phyloP scores from a whole-genome alignment of 1,140 invertebrate genomes.

The Chrysomallon squamiferum region DNA sequence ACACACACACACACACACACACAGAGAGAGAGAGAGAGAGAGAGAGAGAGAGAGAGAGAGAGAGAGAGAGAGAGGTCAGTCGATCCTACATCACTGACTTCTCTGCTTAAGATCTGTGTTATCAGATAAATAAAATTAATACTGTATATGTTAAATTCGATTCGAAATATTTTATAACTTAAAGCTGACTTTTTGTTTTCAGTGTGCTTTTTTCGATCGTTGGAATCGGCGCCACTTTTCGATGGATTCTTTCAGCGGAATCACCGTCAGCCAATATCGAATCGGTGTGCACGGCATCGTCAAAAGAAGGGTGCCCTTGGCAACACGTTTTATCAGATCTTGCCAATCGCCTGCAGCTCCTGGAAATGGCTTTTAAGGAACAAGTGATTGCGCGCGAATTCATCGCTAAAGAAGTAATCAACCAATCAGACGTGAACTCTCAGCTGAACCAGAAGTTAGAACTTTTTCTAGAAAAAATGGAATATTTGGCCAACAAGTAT shows the following conservation, averaged over 20 bases:
- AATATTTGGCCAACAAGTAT: conserved; percentile 20
- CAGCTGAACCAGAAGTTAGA: conserved; percentile 27
- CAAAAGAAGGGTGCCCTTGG: conserved; percentile 20
- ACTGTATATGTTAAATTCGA: too few species aligned
- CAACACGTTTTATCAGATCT: conserved; percentile 32
- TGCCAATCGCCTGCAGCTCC: conserved; percentile 30
- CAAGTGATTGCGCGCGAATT: conserved; percentile 29
- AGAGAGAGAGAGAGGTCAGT: neutral
- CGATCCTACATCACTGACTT: too few species aligned
- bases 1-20: neutral
- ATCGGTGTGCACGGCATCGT: neutral
- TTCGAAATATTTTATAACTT: too few species aligned
- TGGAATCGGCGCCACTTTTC: neutral
- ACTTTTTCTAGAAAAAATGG: conserved; percentile 20
- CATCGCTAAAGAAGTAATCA: conserved; percentile 37
- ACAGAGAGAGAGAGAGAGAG: neutral
- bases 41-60: neutral
- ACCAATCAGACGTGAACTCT: conserved; percentile 31
- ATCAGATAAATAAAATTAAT: too few species aligned
- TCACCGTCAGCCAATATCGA: neutral
- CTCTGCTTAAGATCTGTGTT: too few species aligned
- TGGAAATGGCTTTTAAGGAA: conserved; percentile 44
- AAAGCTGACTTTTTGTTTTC: conserved; percentile 3
- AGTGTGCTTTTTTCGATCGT: neutral
- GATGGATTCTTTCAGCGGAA: neutral